phyloP scores from a whole-genome alignment of 2,888 invertebrate genomes.

The Conistra vaccinii region DNA sequence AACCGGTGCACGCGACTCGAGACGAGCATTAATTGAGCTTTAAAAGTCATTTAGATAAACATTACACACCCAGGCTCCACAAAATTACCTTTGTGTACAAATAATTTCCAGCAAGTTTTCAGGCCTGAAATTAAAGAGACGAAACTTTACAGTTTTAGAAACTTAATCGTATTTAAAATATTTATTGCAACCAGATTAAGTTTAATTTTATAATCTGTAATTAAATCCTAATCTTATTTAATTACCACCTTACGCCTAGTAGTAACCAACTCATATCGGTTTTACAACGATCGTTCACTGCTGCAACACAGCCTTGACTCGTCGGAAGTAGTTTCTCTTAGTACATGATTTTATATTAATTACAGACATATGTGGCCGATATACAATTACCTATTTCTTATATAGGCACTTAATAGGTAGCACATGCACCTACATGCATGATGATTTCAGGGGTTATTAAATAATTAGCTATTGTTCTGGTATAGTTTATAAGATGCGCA shows the following conservation, averaged over 20 bases:
- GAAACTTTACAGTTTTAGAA: not conserved
- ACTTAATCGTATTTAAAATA: not conserved
- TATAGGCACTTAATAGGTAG: slow-evolving; percentile 13
- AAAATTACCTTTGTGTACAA: not conserved
- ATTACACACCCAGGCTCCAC: not conserved
- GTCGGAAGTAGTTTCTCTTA: slow-evolving; percentile 64
- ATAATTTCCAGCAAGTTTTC: not conserved
- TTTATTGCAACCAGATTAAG: not conserved
- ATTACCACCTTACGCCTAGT: slow-evolving; percentile 9
- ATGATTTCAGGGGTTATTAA: slow-evolving; percentile 43
- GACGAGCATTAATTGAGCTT: slow-evolving; percentile 49
- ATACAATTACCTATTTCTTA: slow-evolving; percentile 33
- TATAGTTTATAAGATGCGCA: slow-evolving; percentile 14
- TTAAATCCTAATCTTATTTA: slow-evolving; percentile 17
- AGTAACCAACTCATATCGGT: not conserved
- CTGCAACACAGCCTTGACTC: slow-evolving; percentile 52
- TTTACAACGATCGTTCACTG: slow-evolving; percentile 30
- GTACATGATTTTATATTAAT: slow-evolving; percentile 30
- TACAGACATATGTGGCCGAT: slow-evolving; percentile 16
- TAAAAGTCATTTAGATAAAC: slow-evolving; percentile 17
- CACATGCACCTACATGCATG: slow-evolving; percentile 12
- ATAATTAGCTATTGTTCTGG: slow-evolving; percentile 11
- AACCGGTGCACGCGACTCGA: slow-evolving; percentile 61
- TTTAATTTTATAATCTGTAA: slow-evolving; percentile 3
- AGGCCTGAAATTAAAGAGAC: not conserved